phyloP scores from a whole-genome alignment of 37 sponge, comb jelly and placozoan species.

The Ephydatia muelleri region DNA sequence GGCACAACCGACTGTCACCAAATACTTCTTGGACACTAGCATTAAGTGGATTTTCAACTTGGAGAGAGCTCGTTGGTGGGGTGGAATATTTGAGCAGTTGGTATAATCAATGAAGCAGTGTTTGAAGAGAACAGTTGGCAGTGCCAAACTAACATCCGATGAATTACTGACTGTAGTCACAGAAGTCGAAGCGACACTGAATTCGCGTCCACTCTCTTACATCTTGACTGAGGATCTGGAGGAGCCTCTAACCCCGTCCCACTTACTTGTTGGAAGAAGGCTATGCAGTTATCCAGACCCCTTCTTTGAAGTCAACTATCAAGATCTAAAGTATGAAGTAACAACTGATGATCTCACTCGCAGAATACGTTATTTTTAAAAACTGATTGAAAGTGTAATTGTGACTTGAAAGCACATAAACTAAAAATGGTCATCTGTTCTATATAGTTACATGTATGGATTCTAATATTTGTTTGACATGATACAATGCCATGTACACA shows the following conservation, averaged over 20 bases:
- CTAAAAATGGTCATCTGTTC: too few species aligned
- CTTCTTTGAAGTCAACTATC: not conserved
- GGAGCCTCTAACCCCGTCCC: constrained; percentile 44
- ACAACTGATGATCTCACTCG: not conserved
- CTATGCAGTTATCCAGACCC: constrained; percentile 11
- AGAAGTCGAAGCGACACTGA: constrained; percentile 31
- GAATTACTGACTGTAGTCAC: constrained; percentile 27
- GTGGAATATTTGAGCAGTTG: constrained; percentile 27
- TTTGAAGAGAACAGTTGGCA: constrained; percentile 10
- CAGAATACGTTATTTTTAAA: constrained; percentile 10
- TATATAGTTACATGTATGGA: too few species aligned
- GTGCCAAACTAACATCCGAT: constrained; percentile 26
- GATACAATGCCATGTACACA: too few species aligned
- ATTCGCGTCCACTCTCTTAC: constrained; percentile 42
- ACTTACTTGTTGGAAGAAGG: constrained; percentile 15
- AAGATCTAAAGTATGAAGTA: constrained; percentile 2
- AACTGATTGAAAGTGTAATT: too few species aligned
- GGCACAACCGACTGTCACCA: not conserved
- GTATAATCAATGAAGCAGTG: constrained; percentile 28
- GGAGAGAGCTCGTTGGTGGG: constrained; percentile 37
- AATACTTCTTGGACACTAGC: constrained; percentile 8
- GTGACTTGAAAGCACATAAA: too few species aligned
- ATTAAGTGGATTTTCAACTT: constrained; percentile 32
- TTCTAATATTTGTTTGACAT: too few species aligned
- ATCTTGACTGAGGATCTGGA: constrained; percentile 33